Evolutionary conservation across 2,113 vertebrate species (phyloP).

Genomic region (Mesocricetus auratus): DNA sequence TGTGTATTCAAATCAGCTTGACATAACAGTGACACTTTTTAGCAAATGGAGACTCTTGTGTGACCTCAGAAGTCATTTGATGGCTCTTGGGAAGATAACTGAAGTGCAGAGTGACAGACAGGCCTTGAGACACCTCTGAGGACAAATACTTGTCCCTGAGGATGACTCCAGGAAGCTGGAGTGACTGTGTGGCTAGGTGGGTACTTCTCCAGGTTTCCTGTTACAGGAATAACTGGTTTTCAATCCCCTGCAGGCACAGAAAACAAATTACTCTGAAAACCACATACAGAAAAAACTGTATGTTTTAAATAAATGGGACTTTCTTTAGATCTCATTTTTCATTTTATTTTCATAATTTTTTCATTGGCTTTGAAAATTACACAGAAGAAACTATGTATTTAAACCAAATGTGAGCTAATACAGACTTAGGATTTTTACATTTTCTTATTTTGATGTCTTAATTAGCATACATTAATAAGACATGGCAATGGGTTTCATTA

Average conservation of each 20-base stretch:
- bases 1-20: slow-evolving; percentile 13
- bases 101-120: background rate
- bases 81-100: slow-evolving; percentile 4
- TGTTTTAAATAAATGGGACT: slow-evolving; percentile 48
- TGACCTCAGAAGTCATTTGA: slow-evolving; percentile 36
- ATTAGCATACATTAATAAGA: background rate
- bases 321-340: background rate
- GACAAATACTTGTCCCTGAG: slow-evolving; percentile 60
- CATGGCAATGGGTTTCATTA: background rate
- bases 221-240: slow-evolving; percentile 75
- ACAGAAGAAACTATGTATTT: background rate
- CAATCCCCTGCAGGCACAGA: slow-evolving; percentile 55
- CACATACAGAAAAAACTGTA: slow-evolving; percentile 50
- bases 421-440: background rate
- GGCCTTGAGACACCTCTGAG: slow-evolving; percentile 38
- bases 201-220: slow-evolving; percentile 79
- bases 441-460: background rate
- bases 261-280: slow-evolving; percentile 75
- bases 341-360: background rate
- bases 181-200: slow-evolving; percentile 62
- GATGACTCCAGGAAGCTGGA: slow-evolving; percentile 75
- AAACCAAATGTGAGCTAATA: background rate
- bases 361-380: background rate
- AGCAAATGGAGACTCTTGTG: slow-evolving; percentile 39
- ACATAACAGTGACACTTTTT: slow-evolving; percentile 26